A percentile compares a stretch with the other conserved stretches of the same genome.
phyloP scores from a whole-genome alignment of 1,140 invertebrate genomes.

The Panulirus ornatus region DNA sequence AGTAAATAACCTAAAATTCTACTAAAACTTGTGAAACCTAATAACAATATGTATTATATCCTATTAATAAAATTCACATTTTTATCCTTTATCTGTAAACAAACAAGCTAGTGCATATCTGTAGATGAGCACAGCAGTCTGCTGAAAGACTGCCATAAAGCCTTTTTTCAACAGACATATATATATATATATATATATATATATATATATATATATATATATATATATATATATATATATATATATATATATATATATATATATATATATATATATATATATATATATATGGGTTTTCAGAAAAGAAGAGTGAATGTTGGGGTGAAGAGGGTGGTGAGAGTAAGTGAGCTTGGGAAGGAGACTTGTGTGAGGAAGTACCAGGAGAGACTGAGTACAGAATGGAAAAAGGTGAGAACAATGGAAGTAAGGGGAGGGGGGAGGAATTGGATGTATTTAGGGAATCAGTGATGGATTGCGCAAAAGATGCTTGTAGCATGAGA shows the following conservation, averaged over 20 bases:
- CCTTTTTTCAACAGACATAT: not conserved
- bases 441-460: no score
- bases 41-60: not conserved
- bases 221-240: slow-evolving; percentile 14
- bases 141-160: not conserved
- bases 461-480: no score
- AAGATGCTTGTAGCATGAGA: no score
- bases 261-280: not conserved
- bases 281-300: not conserved
- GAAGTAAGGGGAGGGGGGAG: no score
- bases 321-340: no score
- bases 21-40: not conserved
- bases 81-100: not conserved
- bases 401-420: no score
- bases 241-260: slow-evolving; percentile 14
- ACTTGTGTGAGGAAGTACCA: no score
- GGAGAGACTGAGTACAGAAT: no score
- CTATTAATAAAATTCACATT: not conserved
- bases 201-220: slow-evolving; percentile 14
- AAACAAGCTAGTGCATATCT: not conserved
- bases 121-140: not conserved
- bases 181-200: slow-evolving; percentile 10
- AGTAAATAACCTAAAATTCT: not conserved
- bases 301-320: no score
- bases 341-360: no score